These are phyloP conservation scores for Dreissena polymorpha DNA, from an alignment of 1,140 invertebrate species.

Conservation along the genomic window DNA sequence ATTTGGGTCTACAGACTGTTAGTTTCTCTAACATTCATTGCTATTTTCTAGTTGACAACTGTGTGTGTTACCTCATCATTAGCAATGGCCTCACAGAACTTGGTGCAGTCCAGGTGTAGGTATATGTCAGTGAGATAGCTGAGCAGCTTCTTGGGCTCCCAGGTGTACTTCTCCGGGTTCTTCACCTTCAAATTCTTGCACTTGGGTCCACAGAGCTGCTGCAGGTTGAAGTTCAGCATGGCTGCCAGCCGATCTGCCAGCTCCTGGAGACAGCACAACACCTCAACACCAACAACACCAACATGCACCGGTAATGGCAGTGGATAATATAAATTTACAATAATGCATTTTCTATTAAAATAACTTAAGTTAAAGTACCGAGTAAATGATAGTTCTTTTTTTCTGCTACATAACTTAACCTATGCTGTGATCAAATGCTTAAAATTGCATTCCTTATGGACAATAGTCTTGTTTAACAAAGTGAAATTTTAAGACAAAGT, in stretches of 20 bases:
- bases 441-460: too few species aligned
- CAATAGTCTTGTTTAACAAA: too few species aligned
- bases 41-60: too few species aligned
- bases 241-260: slow-evolving; percentile 95
- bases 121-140: slow-evolving; percentile 98
- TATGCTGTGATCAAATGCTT: too few species aligned
- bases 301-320: neutral
- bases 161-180: slow-evolving; percentile 96
- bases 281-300: neutral
- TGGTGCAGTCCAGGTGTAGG: slow-evolving; percentile 90
- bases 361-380: neutral
- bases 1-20: too few species aligned
- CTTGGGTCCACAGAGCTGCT: slow-evolving; percentile 98
- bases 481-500: too few species aligned
- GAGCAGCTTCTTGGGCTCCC: slow-evolving; percentile 95
- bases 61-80: slow-evolving; percentile 75
- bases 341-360: neutral
- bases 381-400: too few species aligned
- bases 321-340: too few species aligned
- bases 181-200: slow-evolving; percentile 99
- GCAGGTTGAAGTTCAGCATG: slow-evolving; percentile 98
- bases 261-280: slow-evolving; percentile 79
- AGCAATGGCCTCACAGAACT: slow-evolving; percentile 76
- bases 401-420: too few species aligned
- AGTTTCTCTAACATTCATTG: too few species aligned